Evolutionary conservation across 2,888 invertebrate species (phyloP), one percentile per base, ranked within the genome.

Genomic region (Gymnocheta viridis): DNA sequence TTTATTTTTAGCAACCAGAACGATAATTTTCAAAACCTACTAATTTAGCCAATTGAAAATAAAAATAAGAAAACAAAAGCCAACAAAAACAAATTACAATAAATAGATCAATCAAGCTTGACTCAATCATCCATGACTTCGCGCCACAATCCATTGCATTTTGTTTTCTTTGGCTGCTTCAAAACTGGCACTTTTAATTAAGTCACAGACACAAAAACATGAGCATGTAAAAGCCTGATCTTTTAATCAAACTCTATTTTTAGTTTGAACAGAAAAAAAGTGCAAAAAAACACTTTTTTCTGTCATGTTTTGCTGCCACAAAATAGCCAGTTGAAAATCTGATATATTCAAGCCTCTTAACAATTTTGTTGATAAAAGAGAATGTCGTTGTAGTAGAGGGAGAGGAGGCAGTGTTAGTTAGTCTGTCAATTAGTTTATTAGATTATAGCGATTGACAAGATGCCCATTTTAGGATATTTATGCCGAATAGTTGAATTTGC

Each of bases 61-160:
- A 9, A 56, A 56, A 14, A 32, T 2, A 27, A 17, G 4, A 56
- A 56, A 54, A 22, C 6, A 10, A 22, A 19, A 10, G 17, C 1
- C 2, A 49, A 2, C 4, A 12, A 0, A 29, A 74, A 44, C 7
- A 19, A 22, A 51, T 32, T 24, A 49, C 24, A 29, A 5, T 9
- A 62, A 79, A 62, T 19, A 41, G 54, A 70, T 64, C 72, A 73
- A 66, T 80, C 79, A 80, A 49, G 49, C 17, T 41, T 60, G 60
- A 32, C 10, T 64, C 51, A 27, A 70, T 49, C 70, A 54, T 17
- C 32, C 32, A 54, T 76, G 64, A 66, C 73, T 49, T 17, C 19
- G 14, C 14, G 4, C 9, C 32, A 54, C 64, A 54, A 27, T 19
- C 19, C 12, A 44, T 2, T 56, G 35, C 56, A 67, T 19, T 41